Base-by-base conservation (phyloP, 2,797 vertebrate genomes). In the Myiotriccus ornatus region DNA sequence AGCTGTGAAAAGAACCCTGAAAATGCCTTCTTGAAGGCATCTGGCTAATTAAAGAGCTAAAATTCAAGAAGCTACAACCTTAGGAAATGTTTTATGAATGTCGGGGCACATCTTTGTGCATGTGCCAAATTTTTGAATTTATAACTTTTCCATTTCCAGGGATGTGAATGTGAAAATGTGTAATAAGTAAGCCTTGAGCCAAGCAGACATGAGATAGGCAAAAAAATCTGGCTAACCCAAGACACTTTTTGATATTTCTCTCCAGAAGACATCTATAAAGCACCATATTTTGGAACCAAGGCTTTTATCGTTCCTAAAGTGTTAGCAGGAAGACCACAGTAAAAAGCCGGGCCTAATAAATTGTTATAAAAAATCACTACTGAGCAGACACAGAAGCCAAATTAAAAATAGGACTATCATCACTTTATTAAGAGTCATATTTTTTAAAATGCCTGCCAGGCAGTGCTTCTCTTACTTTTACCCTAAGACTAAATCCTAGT, bases 391-490 rank as follows among this genome's bases (percentile, higher is more conserved):
- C 60, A 83, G 90, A 92, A 94, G 90, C 90, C 88, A 96, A 96
- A 94, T 94, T 94, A 94, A 96, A 96, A 95, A 95, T 85, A 94
- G 81, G 65, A 91, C 65, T 82, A 95, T 92, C 90, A 83, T 80
- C 80, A 68, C 71, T 89, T 94, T 93, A 94, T 94, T 90, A 95
- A 90, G 67, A 90, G n/a, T 19, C 18, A 10, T 90, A 80, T 77
- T 94, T 94, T 93, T 85, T 25, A 9, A 82, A 95, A 73, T 80
- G 39, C 56, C 77, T 77, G 28, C 23, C 62, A 46, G 83, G 34
- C 23, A 60, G 17, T 47, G 35, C 25, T 93, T 68, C 70, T 88
- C 46, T 57, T 87, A 64, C 24, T 94, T 93, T 62, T 83, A 43
- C 64, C 43, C 49, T 50, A 37, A 68, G 84, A 89, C 19, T 62